Evolutionary conservation across 2,888 invertebrate genomes (phyloP).

Genomic region (Nomada ruficornis): DNA sequence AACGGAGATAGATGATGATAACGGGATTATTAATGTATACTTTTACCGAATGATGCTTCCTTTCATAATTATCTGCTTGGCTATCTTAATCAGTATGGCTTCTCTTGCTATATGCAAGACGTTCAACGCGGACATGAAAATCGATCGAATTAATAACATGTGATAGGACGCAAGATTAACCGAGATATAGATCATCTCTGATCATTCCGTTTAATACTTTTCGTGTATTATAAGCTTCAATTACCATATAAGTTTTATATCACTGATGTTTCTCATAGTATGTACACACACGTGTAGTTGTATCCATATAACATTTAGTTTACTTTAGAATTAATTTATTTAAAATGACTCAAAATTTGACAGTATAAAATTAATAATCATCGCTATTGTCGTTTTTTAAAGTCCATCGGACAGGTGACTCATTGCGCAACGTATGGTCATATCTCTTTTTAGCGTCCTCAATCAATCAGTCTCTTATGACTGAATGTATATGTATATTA

Average conservation of each 20-base stretch:
- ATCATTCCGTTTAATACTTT: conserved; percentile 2
- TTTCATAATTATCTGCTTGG: conserved; percentile 47
- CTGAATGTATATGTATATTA: background rate
- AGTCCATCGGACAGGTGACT: conserved; percentile 17
- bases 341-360: background rate
- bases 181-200: conserved; percentile 10
- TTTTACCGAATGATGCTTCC: conserved; percentile 24
- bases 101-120: background rate
- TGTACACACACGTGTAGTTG: background rate
- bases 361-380: background rate
- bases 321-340: background rate
- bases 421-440: conserved; percentile 8
- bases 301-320: background rate
- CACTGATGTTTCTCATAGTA: no score
- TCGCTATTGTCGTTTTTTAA: background rate
- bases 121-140: conserved; percentile 32
- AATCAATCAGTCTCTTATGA: conserved; percentile 26
- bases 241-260: background rate
- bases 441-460: conserved; percentile 18
- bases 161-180: background rate
- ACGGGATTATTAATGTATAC: conserved; percentile 38
- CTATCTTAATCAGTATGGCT: conserved; percentile 42
- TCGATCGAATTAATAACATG: conserved; percentile 30
- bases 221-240: background rate
- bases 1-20: conserved; percentile 27